phyloP scores from a whole-genome alignment of 2,797 vertebrate species.

The Lerista edwardsae region DNA sequence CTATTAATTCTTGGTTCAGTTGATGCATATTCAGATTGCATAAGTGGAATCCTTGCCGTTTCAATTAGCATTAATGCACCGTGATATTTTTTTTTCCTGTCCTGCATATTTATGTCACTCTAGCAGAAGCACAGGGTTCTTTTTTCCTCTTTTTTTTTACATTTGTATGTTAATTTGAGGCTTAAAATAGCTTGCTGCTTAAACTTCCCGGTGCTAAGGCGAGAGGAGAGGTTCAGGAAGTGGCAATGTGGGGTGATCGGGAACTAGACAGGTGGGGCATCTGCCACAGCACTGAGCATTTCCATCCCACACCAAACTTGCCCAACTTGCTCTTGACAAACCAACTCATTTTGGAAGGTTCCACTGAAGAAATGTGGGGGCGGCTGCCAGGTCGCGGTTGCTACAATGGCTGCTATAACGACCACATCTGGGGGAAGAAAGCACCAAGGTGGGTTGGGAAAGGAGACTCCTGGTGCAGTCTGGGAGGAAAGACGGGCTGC shows the following conservation, averaged over 20 bases:
- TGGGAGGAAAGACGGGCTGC: no score
- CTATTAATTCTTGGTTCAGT: conserved; percentile 51
- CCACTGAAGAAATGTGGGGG: no score
- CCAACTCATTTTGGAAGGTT: background rate
- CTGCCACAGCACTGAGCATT: background rate
- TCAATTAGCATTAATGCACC: conserved; percentile 66
- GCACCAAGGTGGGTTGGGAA: background rate
- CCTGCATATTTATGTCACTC: conserved; percentile 49
- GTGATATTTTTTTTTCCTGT: conserved; percentile 7
- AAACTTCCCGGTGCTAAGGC: conserved; percentile 20
- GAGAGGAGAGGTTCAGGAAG: background rate
- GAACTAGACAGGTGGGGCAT: background rate
- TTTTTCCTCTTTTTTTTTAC: background rate
- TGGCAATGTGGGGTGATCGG: background rate
- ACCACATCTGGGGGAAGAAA: background rate
- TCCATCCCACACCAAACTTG: background rate
- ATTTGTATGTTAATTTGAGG: conserved; percentile 51
- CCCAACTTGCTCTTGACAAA: background rate
- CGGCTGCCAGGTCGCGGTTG: no score
- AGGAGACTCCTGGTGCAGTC: no score
- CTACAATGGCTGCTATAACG: background rate
- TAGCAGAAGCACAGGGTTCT: conserved; percentile 21
- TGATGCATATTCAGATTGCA: conserved; percentile 57
- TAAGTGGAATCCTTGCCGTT: conserved; percentile 55
- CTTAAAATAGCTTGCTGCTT: conserved; percentile 45